Conservation (phyloP, 2,113 vertebrate genomes). For the zebrafish (Danio rerio) region DNA sequence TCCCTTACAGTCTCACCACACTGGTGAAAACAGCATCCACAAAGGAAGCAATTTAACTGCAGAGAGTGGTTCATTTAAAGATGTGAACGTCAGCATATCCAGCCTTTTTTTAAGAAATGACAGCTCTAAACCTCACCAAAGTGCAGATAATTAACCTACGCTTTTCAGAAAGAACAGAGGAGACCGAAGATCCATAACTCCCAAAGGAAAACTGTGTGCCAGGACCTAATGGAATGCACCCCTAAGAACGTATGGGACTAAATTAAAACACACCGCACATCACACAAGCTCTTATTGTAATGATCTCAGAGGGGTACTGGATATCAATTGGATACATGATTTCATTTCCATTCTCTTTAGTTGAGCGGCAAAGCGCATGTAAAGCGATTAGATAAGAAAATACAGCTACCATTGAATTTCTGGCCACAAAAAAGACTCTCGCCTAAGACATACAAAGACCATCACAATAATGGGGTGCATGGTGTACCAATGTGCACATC, state of each 20-base stretch:
- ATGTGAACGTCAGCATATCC: constrained; percentile 42
- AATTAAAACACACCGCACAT: constrained; percentile 61
- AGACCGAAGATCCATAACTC: constrained; percentile 38
- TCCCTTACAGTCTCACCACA: background rate
- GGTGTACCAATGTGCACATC: background rate
- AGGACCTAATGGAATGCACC: constrained; percentile 46
- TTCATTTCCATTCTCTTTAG: constrained; percentile 63
- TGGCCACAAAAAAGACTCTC: background rate
- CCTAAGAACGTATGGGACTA: constrained; percentile 50
- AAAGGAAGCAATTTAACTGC: background rate
- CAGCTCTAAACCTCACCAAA: constrained; percentile 8
- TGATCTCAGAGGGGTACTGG: constrained; percentile 16
- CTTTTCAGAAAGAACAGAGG: background rate
- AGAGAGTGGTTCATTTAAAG: constrained; percentile 37
- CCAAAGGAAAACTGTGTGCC: constrained; percentile 38
- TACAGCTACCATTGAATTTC: background rate
- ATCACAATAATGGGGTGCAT: constrained; percentile 4
- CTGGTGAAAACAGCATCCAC: constrained; percentile 1
- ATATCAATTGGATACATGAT: constrained; percentile 54
- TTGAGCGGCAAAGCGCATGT: constrained; percentile 46
- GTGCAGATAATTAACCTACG: constrained; percentile 46
- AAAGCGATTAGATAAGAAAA: constrained; percentile 33
- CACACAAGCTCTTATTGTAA: constrained; percentile 53
- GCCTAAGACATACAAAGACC: background rate
- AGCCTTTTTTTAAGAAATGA: background rate